A percentile compares a stretch with the other conserved stretches of the same genome.
These are phyloP conservation scores for Pycnonotus jocosus DNA, from an alignment of 2,113 vertebrate species.

Conservation along the genomic window DNA sequence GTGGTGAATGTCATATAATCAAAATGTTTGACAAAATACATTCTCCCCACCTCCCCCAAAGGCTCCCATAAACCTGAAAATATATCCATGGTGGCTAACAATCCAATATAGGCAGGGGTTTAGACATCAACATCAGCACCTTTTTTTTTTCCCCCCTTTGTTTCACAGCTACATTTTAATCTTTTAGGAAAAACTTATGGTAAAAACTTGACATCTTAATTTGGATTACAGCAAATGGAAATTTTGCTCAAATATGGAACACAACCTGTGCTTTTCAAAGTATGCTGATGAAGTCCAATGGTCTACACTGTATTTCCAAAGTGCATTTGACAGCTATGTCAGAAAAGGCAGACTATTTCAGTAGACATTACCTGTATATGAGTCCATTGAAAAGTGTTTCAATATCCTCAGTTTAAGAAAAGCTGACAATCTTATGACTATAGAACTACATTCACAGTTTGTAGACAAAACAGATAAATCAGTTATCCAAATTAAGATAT, in stretches of 20 bases:
- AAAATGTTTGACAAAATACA: background rate
- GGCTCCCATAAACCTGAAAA: background rate
- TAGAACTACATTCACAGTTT: background rate
- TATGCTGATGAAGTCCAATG: background rate
- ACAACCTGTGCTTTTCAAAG: background rate
- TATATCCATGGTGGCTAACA: background rate
- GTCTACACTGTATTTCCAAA: background rate
- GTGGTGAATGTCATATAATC: background rate
- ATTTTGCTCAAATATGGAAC: background rate
- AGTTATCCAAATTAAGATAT: background rate
- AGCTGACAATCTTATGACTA: background rate
- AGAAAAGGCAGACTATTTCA: background rate
- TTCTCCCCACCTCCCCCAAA: rapidly evolving
- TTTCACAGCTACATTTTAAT: background rate
- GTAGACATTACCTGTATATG: background rate
- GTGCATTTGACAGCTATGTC: background rate
- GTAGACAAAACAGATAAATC: background rate
- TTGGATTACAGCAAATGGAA: background rate
- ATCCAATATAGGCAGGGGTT: background rate
- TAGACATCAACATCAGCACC: background rate
- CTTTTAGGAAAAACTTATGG: background rate
- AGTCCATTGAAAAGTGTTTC: background rate
- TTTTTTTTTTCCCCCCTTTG: background rate
- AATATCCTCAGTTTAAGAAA: background rate
- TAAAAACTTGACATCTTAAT: background rate